A percentile compares a stretch with the other conserved stretches of the same genome.
These are phyloP conservation scores for Seira ritae DNA, from an alignment of 2,888 invertebrate genomes.

Conservation along the genomic window DNA sequence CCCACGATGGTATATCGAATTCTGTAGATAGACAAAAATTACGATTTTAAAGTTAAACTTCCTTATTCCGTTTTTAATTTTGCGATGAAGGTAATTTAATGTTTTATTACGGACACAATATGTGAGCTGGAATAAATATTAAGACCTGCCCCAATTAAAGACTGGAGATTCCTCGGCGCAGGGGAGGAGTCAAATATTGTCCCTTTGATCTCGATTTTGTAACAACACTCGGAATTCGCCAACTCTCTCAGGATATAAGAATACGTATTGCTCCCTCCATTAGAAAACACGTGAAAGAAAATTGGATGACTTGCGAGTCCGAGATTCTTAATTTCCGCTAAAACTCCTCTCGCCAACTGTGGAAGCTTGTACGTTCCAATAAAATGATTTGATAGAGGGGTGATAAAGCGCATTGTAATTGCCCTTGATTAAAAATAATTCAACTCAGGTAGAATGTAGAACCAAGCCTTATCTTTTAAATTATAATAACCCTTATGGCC, in stretches of 20 bases:
- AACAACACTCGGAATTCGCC: conserved; percentile 10
- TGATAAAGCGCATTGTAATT: conserved; percentile 85
- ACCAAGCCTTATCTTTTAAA: background rate
- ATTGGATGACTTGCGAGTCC: conserved; percentile 84
- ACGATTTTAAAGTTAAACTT: background rate
- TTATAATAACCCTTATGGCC: conserved; percentile 14
- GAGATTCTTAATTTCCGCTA: conserved; percentile 77
- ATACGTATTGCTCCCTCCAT: conserved; percentile 85
- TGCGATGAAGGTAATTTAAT: background rate
- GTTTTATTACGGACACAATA: conserved; percentile 58
- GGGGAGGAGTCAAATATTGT: conserved; percentile 86
- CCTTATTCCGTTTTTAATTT: conserved; percentile 17
- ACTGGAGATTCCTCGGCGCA: conserved; percentile 80
- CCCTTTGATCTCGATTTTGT: conserved; percentile 78
- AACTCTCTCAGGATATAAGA: conserved; percentile 78
- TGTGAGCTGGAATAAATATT: conserved; percentile 78
- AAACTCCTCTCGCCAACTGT: conserved; percentile 51
- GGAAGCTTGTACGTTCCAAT: conserved; percentile 63
- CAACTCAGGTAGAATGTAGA: background rate
- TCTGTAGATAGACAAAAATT: conserved; percentile 44
- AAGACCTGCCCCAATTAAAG: conserved; percentile 80
- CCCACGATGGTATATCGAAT: conserved; percentile 61
- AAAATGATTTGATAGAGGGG: conserved; percentile 82
- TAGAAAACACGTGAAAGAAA: conserved; percentile 86
- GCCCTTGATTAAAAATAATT: conserved; percentile 46